phyloP scores from a whole-genome alignment of 2,113 vertebrate species.

The Rhombomys opimus region DNA sequence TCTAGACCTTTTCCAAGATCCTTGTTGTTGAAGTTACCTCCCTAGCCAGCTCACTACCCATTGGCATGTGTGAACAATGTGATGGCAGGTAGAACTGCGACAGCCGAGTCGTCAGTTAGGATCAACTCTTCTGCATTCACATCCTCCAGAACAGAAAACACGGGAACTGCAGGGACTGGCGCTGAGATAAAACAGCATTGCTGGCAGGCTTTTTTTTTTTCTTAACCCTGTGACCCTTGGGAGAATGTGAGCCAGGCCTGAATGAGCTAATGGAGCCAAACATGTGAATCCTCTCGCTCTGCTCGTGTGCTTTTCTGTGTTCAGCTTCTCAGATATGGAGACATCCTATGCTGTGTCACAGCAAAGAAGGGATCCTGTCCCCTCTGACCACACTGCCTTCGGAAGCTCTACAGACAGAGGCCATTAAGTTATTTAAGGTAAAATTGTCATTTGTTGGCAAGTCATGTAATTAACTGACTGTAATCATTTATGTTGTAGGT shows the following conservation, averaged over 20 bases:
- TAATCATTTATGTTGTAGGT: not conserved
- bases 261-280: not conserved
- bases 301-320: constrained; percentile 40
- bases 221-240: not conserved
- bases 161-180: not conserved
- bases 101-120: not conserved
- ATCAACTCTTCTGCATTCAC: not conserved
- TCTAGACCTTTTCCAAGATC: not conserved
- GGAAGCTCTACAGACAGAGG: constrained; percentile 97
- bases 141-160: not conserved
- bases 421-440: constrained; percentile 99
- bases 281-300: not conserved
- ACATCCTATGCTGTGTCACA: constrained; percentile 95
- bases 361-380: constrained; percentile 95
- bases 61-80: not conserved
- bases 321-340: constrained; percentile 95
- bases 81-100: not conserved
- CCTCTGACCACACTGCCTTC: constrained; percentile 97
- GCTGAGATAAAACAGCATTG: constrained; percentile 26
- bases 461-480: not conserved
- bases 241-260: not conserved
- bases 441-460: constrained; percentile 47
- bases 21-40: not conserved
- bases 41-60: not conserved
- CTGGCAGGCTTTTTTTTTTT: not conserved